Evolutionary conservation across 2,113 vertebrate genomes (phyloP).

Genomic region (Prietella phreatophila): DNA sequence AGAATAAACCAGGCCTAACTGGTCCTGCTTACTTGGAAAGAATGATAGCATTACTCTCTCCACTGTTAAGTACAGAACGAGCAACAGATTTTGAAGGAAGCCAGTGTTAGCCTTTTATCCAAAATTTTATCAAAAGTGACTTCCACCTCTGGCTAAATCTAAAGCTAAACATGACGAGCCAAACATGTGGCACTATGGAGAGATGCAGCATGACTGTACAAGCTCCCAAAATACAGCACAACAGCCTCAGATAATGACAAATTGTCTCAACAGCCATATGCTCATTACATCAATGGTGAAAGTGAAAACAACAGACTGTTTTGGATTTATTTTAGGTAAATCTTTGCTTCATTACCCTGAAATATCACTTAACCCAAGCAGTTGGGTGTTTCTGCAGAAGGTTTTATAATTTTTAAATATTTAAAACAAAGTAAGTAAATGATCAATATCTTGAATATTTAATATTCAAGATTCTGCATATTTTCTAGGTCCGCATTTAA

Average conservation of each 20-base stretch:
- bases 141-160: not conserved
- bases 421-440: too few species aligned
- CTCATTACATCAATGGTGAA: not conserved
- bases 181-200: not conserved
- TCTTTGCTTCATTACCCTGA: not conserved
- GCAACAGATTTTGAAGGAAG: not conserved
- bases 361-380: not conserved
- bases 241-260: not conserved
- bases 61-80: not conserved
- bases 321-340: not conserved
- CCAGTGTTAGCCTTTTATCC: not conserved
- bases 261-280: not conserved
- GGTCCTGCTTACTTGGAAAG: not conserved
- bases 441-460: too few species aligned
- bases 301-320: not conserved
- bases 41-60: not conserved
- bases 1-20: not conserved
- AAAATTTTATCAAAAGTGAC: not conserved
- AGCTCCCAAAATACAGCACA: not conserved
- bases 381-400: not conserved
- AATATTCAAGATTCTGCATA: too few species aligned
- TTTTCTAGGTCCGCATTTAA: too few species aligned
- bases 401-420: too few species aligned
- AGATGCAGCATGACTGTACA: not conserved
- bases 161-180: not conserved